Base-by-base conservation (phyloP, 2,888 invertebrate species). In the Tenthredo distinguenda region DNA sequence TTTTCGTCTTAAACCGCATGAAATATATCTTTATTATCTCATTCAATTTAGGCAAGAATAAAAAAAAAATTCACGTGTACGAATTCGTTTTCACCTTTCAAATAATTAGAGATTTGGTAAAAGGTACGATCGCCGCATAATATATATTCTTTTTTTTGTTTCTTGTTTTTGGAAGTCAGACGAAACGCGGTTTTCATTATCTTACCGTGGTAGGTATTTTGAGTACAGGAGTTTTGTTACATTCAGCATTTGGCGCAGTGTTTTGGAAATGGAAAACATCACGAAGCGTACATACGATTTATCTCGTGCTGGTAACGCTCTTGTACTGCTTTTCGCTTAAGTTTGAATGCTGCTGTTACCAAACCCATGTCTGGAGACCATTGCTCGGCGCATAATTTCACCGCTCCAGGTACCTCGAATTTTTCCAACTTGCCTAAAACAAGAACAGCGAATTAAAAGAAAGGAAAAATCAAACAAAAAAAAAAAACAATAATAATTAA, bases 331-430 rank as follows among this genome's bases (percentile, higher is more conserved):
- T 98, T 99, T 91, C 99, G 95, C 94, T 99, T 99, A 93, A 99
- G 95, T 95, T 99, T 99, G 95, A 99, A 98, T 84, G 99, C 99
- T 88, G 99, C 99, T 50, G 99, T 99, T 12, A 99, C 98, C 77
- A 99, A 96, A 85, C 99, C 99, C 96, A 97, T 98, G 93, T 99
- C 99, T 0, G 99, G 99, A 0, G 99, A 98, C 99, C 99, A 99
- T 86, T 97, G 97, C 91, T 99, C 99, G 83, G 96, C 95, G 93
- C 98, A 97, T 85, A 99, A 95, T 93, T 97, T 97, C 85, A 99
- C 96, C 3, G 97, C 98, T 58, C 97, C 96, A 1, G 99, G 99
- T 86, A 99, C 96, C 94, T 99, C 99, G 93, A 97, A 98, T 92
- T 96, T 97, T 93, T 98, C 97, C 90, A 99, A 94, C 90, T 98